Evolutionary conservation across 2,113 vertebrate species (phyloP).

Genomic region (Odontophorus gujanensis): DNA sequence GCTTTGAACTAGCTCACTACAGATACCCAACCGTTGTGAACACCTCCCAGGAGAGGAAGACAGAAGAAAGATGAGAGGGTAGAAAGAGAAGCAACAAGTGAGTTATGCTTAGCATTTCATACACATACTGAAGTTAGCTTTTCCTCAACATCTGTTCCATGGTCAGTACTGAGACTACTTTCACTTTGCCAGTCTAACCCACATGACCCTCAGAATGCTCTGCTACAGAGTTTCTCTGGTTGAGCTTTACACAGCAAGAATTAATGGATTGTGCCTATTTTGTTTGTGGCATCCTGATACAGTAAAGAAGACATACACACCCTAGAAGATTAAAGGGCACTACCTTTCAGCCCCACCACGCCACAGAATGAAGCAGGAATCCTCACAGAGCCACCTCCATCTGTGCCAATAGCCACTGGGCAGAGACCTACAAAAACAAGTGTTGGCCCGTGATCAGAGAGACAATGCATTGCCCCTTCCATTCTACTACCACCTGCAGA

Average conservation of each 20-base stretch:
- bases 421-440: constrained; percentile 70
- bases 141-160: neutral
- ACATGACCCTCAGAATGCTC: neutral
- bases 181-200: neutral
- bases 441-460: neutral
- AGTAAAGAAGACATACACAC: neutral
- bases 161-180: neutral
- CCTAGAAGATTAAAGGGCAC: neutral
- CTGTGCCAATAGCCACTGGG: constrained; percentile 71
- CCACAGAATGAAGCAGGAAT: constrained; percentile 74
- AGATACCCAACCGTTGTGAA: neutral
- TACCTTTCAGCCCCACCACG: constrained; percentile 77
- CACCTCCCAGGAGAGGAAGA: neutral
- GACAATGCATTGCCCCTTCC: neutral
- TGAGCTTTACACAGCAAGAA: neutral
- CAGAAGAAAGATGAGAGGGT: neutral
- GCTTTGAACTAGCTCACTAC: neutral
- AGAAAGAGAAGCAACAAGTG: neutral
- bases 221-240: neutral
- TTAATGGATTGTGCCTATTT: neutral
- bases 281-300: neutral
- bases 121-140: neutral
- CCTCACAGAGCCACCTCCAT: constrained; percentile 73
- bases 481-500: neutral
- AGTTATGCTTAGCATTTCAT: neutral